phyloP scores from a whole-genome alignment of 2,888 invertebrate species.

The Willowsia nigromaculata region DNA sequence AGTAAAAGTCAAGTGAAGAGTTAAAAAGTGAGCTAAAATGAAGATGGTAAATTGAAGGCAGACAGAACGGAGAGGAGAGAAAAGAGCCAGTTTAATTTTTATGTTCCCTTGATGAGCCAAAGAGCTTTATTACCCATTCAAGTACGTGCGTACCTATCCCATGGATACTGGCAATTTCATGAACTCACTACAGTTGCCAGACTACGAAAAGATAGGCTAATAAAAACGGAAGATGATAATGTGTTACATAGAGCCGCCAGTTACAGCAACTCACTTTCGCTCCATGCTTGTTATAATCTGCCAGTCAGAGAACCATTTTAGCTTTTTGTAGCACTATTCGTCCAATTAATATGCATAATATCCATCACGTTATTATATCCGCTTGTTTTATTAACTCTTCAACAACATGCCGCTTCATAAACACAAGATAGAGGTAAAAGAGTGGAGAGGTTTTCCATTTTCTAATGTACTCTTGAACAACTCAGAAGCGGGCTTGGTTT shows the following conservation, averaged over 20 bases:
- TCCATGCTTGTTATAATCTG: background rate
- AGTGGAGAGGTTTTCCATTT: no score
- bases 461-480: no score
- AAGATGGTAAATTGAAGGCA: background rate
- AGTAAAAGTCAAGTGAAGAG: background rate
- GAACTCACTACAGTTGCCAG: background rate
- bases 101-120: constrained; percentile 29
- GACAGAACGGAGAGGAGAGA: background rate
- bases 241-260: background rate
- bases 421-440: background rate
- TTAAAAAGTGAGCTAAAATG: background rate
- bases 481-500: no score
- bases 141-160: background rate
- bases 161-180: background rate
- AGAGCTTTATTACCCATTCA: constrained; percentile 18
- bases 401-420: background rate
- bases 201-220: background rate
- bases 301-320: background rate
- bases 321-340: background rate
- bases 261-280: background rate
- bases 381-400: background rate
- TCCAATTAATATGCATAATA: background rate
- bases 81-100: constrained; percentile 7
- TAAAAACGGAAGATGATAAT: constrained; percentile 16
- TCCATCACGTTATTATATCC: background rate